Evolutionary conservation across 2,888 invertebrate species (phyloP), one percentile per base, ranked within the genome.

Genomic region (Julus scanicus): DNA sequence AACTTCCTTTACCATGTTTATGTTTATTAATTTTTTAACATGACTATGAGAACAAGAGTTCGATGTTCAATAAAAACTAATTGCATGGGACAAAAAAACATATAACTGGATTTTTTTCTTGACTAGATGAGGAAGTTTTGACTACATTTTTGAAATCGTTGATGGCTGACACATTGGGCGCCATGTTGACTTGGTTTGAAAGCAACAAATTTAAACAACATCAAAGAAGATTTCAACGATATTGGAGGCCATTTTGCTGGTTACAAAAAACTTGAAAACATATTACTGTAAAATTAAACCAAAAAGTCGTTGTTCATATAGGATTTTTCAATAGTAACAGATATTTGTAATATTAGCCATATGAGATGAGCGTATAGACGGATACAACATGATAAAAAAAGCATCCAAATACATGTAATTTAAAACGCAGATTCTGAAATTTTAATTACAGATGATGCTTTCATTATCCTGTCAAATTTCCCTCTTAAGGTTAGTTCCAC

Each of bases 401-500:
- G 9, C 15, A 71, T 29, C 20, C 29, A 53, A 17, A 53, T 53
- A 53, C 15, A 29, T 29, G 80, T 5, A 80, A 80, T 80, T 71
- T 71, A 80, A 80, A 80, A 80, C 80, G 37, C 13, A 2, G 2
- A 80, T 37, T 80, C 80, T 39, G 80, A 80, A 37, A 80, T 80
- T 80, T 39, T 37, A 80, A 80, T 80, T 37, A 39, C 15, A 9
- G 80, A 80, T 2, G 80, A 80, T 37, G 80, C 37, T 80, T 37
- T 80, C 80, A 80, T 80, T 80, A 80, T 37, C 15, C 80, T 13
- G 80, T 39, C 80, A 80, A 80, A 80, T 80, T 37, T 80, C 37
- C 80, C 80, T 39, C 80, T 11, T 39, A 80, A 15, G 3, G 37
- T 80, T 8, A 86, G 29, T 89, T 89, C 89, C 40, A 89, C 86